Percentiles rank a stretch among this genome's conserved stretches.
These are phyloP conservation scores for Caerostris darwini DNA, from an alignment of 1,140 invertebrate genomes.

Conservation along the genomic window DNA sequence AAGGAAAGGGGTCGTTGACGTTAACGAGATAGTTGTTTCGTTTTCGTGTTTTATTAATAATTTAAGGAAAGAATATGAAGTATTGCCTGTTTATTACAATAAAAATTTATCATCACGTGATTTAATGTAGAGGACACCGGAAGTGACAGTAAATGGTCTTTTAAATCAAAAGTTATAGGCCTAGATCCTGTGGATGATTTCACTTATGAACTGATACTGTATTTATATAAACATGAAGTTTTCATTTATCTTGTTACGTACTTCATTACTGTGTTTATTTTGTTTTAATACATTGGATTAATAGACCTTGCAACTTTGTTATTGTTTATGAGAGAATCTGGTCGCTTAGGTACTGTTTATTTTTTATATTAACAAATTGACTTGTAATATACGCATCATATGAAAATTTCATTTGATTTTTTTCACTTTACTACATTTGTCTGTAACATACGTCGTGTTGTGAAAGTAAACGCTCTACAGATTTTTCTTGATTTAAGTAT, in stretches of 20 bases:
- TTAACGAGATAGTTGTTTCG: constrained; percentile 25
- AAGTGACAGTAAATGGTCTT: constrained; percentile 72
- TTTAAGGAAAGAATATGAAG: not conserved
- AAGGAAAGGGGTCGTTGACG: constrained; percentile 73
- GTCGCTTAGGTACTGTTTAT: constrained; percentile 38
- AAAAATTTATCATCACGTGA: constrained; percentile 71
- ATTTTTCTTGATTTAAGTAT: too few relatives aligned
- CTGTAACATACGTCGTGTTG: not conserved
- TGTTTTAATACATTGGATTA: constrained; percentile 53
- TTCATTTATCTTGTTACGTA: constrained; percentile 68
- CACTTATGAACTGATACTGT: constrained; percentile 61
- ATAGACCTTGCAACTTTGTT: not conserved
- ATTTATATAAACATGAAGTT: constrained; percentile 77
- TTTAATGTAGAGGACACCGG: constrained; percentile 77
- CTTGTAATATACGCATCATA: constrained; percentile 32
- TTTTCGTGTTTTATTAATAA: not conserved
- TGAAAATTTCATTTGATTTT: constrained; percentile 10
- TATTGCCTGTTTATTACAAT: not conserved
- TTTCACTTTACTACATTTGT: not conserved
- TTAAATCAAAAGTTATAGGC: constrained; percentile 66
- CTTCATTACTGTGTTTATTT: constrained; percentile 23
- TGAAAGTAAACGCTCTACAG: not conserved
- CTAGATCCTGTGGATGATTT: constrained; percentile 74
- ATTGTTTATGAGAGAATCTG: constrained; percentile 30
- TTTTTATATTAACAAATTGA: constrained; percentile 45